Base-by-base conservation (phyloP, 2,113 vertebrate genomes). In the Atractosteus spatula region DNA sequence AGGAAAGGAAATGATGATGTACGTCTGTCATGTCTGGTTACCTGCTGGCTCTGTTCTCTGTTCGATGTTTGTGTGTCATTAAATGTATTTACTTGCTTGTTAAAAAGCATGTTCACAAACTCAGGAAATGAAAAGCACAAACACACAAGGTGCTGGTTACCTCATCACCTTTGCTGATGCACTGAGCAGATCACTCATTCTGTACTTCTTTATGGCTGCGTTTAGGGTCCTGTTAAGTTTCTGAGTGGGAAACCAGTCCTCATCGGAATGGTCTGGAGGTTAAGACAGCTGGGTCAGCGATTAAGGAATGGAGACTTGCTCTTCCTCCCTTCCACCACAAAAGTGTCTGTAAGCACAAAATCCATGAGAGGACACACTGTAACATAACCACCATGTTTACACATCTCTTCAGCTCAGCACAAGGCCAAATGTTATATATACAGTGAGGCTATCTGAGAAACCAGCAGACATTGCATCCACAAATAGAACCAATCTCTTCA, bases 401-500 rank as follows among this genome's bases (percentile, higher is more conserved):
- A 82, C 70, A 72, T 73, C 81, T 87, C 74, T 76, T 73, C 81
- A 84, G 79, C 84, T 81, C 79, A 67, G 81, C 62, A 13, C 80
- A 76, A 87, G 80, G 83, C 83, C 86, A 89, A 85, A 85, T 87
- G 86, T 88, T 87, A 77, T 83, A 86, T 87, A 85, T 87, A 88
- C 84, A 88, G 84, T 76, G 84, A 82, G 78, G 85, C 81, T 82
- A 86, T 90, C 86, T 83, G 83, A 84, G 84, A 83, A 84, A 86
- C 83, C 84, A 84, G 85, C 63, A 68, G 80, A 88, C 85, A 87
- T 76, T 83, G 82, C 82, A 83, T 86, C 78, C 10, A 77, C 85
- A 86, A 88, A 88, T 86, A 86, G 81, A 79, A 77, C 81, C 87
- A 84, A 88, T 84, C 87, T 87, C 80, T 86, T 88, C 87, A 90